Evolutionary conservation across 1,140 invertebrate species (phyloP).

Genomic region (Trichomalopsis sarcophagae): DNA sequence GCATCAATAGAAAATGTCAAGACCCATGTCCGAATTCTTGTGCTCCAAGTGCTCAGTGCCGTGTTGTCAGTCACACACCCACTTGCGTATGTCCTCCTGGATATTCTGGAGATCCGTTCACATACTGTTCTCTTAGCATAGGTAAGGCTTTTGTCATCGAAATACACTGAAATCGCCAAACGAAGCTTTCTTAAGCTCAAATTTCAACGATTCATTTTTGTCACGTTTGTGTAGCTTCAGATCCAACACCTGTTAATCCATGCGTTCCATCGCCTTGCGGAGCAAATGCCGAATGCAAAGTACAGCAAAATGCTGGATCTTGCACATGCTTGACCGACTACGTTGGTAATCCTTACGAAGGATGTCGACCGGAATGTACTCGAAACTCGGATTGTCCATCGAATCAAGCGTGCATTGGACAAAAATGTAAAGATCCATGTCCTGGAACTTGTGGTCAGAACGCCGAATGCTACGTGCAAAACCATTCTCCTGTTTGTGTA

Average conservation of each 20-base stretch:
- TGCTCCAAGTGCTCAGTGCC: slow-evolving; percentile 80
- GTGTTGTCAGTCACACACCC: slow-evolving; percentile 79
- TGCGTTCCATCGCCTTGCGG: slow-evolving; percentile 88
- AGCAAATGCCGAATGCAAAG: slow-evolving; percentile 85
- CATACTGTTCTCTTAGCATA: slow-evolving; percentile 62
- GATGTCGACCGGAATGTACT: slow-evolving; percentile 86
- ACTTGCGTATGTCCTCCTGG: slow-evolving; percentile 80
- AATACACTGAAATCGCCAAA: neutral
- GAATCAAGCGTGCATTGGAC: slow-evolving; percentile 84
- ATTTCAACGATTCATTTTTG: neutral
- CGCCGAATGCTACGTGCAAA: slow-evolving; percentile 82
- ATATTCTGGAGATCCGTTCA: slow-evolving; percentile 83
- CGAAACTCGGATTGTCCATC: slow-evolving; percentile 84
- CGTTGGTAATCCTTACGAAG: slow-evolving; percentile 82
- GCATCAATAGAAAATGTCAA: slow-evolving; percentile 72
- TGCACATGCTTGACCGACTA: slow-evolving; percentile 85
- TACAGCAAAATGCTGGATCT: slow-evolving; percentile 80
- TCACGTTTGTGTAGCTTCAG: neutral
- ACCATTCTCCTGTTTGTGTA: slow-evolving; percentile 83
- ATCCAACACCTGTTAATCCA: slow-evolving; percentile 71
- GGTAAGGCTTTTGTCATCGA: slow-evolving; percentile 55
- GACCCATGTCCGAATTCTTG: slow-evolving; percentile 75
- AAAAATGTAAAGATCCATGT: slow-evolving; percentile 86
- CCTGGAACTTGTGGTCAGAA: slow-evolving; percentile 85
- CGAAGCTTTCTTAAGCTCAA: neutral